Evolutionary conservation across 92 coral and sea anemone species (phyloP), one percentile per base, ranked within the genome.

Genomic region (Zoanthus solanderi): DNA sequence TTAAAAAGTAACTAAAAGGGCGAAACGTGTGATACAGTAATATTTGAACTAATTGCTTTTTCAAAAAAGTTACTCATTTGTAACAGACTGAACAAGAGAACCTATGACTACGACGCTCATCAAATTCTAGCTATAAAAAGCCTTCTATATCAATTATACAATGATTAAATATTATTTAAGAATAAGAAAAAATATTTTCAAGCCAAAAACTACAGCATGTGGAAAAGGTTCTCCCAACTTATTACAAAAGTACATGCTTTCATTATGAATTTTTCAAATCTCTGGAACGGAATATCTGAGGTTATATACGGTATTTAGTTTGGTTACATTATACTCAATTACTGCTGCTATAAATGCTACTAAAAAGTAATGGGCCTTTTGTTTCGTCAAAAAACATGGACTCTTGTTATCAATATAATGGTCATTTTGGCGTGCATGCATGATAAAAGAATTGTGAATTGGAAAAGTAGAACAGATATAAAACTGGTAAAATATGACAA

Each of bases 1-100:
- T 77, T 53, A 54, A 28, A 53, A 77, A 77, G 81, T 52, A 54
- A 77, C 67, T 52, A 31, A 77, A 77, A 23, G 13, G 48, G 68
- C 16, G 28, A 77, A 77, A 53, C 48, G 65, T 77, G 82, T 77
- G 45, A 75, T 75, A 75, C 31, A 53, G n/a, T n/a, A 34, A 74
- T 75, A 18, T 47, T 44, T 18, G 58, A 75, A 23, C 61, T n/a
- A 75, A 75, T 31, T 16, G 52, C 5, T 30, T 74, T 48, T 46
- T 46, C 10, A 71, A 71, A 30, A 71, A 9, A 71, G 78, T 73
- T 44, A 45, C 32, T 73, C 28, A 42, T 72, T 13, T 37, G 18
- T 16, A 72, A 14, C 77, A 3, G 42, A 28, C 30, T 63, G 29
- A 16, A n/a, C 8, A 30, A 69, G 31, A 72, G n/a, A 72, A 48